Evolutionary conservation across 2,888 invertebrate species (phyloP).

Genomic region (Drosophila planitibia): DNA sequence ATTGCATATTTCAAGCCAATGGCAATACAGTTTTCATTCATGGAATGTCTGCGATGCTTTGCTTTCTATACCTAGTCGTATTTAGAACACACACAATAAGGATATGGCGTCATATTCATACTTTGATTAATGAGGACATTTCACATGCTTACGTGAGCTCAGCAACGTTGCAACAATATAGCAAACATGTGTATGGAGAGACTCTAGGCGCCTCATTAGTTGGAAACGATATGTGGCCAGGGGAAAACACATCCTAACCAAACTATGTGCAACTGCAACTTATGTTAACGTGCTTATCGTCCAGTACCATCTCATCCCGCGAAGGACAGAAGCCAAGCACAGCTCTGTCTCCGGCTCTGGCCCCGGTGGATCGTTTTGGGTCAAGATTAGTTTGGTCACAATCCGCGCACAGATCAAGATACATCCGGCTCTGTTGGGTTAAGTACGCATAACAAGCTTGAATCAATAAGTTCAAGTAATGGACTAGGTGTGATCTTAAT

Average conservation of each 20-base stretch:
- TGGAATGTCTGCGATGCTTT: conserved; percentile 48
- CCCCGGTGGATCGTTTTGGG: conserved; percentile 9
- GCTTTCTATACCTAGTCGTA: conserved; percentile 28
- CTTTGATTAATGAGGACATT: conserved; percentile 70
- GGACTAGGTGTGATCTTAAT: conserved; percentile 69
- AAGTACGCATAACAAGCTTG: conserved; percentile 21
- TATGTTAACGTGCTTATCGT: conserved; percentile 40
- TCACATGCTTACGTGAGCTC: conserved; percentile 20
- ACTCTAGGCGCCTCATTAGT: conserved; percentile 52
- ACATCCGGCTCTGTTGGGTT: conserved; percentile 55
- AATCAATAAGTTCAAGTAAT: conserved; percentile 47
- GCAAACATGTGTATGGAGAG: conserved; percentile 39
- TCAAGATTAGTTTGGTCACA: conserved; percentile 57
- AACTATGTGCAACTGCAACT: conserved; percentile 19
- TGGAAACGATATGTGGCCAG: conserved; percentile 47
- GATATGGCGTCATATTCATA: conserved; percentile 57
- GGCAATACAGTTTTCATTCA: conserved; percentile 62
- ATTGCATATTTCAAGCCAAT: conserved; percentile 34
- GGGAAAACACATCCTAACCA: conserved; percentile 65
- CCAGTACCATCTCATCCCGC: neutral
- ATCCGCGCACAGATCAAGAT: conserved; percentile 42
- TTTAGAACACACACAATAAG: conserved; percentile 68
- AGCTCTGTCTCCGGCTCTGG: conserved; percentile 9
- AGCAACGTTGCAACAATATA: conserved; percentile 9
- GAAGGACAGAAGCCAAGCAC: conserved; percentile 34